Percentiles rank a stretch among this genome's conserved stretches.
Conservation (phyloP, 2,888 invertebrate species). For the Crematogaster levior region DNA sequence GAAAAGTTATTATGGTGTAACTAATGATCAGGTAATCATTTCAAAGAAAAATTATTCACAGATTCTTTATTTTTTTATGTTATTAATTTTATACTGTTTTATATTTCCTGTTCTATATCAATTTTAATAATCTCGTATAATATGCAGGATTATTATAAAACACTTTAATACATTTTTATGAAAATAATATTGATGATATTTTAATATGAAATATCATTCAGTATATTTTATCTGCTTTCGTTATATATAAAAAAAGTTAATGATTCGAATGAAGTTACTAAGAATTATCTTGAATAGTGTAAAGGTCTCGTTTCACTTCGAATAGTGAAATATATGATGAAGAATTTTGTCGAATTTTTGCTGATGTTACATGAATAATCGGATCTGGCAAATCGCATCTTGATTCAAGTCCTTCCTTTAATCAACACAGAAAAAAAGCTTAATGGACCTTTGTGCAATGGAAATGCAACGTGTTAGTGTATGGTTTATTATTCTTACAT, state of each 20-base stretch:
- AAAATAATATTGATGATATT: not conserved
- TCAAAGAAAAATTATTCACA: not conserved
- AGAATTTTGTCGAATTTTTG: slow-evolving; percentile 16
- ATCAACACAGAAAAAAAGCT: not conserved
- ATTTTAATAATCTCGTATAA: not conserved
- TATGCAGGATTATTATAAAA: not conserved
- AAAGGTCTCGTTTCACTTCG: not conserved
- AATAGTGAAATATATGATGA: not conserved
- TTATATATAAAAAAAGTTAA: not conserved
- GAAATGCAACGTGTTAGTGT: slow-evolving; percentile 26
- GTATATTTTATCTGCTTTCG: not conserved
- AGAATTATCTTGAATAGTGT: not conserved
- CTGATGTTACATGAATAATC: slow-evolving; percentile 20
- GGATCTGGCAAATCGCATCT: slow-evolving; percentile 28
- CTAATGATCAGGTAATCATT: not conserved
- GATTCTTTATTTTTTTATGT: not conserved
- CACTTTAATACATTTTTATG: not conserved
- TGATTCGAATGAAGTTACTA: not conserved
- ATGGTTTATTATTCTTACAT: slow-evolving; percentile 44
- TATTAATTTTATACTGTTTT: not conserved
- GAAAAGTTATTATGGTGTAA: not conserved
- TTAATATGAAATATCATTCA: not conserved
- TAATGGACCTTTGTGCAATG: slow-evolving; percentile 33
- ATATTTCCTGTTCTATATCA: not conserved
- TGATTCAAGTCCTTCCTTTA: not conserved